Conservation (phyloP, 2,113 vertebrate genomes). For the Orcinus orca region DNA sequence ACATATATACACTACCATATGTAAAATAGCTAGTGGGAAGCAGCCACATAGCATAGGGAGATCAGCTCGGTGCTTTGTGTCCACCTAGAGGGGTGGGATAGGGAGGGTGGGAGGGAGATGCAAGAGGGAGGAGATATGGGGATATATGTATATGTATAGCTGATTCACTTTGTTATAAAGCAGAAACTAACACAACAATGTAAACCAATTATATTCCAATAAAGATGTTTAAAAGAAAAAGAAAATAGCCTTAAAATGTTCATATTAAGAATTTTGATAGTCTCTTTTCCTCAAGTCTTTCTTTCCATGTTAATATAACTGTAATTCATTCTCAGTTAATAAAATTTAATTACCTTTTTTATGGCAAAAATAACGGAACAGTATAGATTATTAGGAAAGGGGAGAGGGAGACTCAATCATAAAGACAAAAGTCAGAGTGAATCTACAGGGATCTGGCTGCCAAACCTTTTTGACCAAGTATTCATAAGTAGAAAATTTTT, state of each 20-base stretch:
- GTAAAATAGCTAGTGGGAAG: too few relatives aligned
- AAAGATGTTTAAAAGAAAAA: too few relatives aligned
- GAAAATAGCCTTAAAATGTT: neutral
- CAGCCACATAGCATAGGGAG: too few relatives aligned
- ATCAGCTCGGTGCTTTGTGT: too few relatives aligned
- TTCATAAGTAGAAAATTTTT: neutral
- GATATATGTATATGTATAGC: too few relatives aligned
- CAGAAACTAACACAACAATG: too few relatives aligned
- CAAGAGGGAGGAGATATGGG: too few relatives aligned
- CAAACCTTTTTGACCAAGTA: neutral
- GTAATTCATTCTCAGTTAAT: neutral
- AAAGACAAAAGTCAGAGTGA: neutral
- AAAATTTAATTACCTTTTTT: constrained; percentile 1
- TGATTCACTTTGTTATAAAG: too few relatives aligned
- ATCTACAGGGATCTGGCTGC: neutral
- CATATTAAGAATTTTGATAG: neutral
- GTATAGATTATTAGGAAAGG: neutral
- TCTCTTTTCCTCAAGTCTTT: constrained; percentile 26
- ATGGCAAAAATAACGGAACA: neutral
- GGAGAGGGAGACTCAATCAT: neutral
- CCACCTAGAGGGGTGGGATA: too few relatives aligned
- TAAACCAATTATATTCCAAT: too few relatives aligned
- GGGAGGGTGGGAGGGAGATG: too few relatives aligned
- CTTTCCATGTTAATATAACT: neutral
- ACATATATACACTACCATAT: too few relatives aligned